A percentile compares a stretch with the other conserved stretches of the same genome.
phyloP scores from a whole-genome alignment of 2,888 invertebrate species.

The Drosophila neutralis region DNA sequence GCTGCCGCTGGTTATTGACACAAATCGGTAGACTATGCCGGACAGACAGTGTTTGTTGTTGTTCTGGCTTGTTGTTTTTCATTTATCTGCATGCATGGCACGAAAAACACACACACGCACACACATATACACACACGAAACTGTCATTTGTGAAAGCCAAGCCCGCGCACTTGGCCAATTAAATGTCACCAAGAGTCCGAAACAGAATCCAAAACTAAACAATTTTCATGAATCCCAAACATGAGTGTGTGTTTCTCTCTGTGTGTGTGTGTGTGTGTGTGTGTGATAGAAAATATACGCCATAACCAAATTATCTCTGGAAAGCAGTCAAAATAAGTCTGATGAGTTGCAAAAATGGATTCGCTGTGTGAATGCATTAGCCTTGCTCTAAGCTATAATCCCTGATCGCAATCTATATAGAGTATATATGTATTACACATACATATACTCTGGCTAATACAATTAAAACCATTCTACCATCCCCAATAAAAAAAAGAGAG shows the following conservation, averaged over 20 bases:
- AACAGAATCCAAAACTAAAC: background rate
- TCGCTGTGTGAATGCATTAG: background rate
- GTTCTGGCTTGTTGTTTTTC: conserved; percentile 26
- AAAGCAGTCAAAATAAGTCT: conserved; percentile 34
- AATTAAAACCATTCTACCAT: background rate
- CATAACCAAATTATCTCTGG: conserved; percentile 51
- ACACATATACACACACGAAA: conserved; percentile 3
- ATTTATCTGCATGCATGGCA: conserved; percentile 66
- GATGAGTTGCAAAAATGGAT: background rate
- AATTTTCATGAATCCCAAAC: conserved; percentile 20
- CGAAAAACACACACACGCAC: conserved; percentile 33
- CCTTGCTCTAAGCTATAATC: background rate
- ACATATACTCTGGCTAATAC: background rate
- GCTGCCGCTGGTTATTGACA: conserved; percentile 40
- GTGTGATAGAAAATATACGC: conserved; percentile 20
- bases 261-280: background rate
- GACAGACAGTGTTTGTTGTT: conserved; percentile 6
- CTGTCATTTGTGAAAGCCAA: conserved; percentile 72
- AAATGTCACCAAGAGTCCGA: conserved; percentile 44
- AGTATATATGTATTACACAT: background rate
- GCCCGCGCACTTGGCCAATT: conserved; percentile 64
- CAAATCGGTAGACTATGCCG: conserved; percentile 33
- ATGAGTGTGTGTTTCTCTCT: background rate
- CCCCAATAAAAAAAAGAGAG: background rate
- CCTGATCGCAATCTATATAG: background rate